Evolutionary conservation across 2,888 invertebrate species (phyloP).

Genomic region (Hylaea fasciaria): DNA sequence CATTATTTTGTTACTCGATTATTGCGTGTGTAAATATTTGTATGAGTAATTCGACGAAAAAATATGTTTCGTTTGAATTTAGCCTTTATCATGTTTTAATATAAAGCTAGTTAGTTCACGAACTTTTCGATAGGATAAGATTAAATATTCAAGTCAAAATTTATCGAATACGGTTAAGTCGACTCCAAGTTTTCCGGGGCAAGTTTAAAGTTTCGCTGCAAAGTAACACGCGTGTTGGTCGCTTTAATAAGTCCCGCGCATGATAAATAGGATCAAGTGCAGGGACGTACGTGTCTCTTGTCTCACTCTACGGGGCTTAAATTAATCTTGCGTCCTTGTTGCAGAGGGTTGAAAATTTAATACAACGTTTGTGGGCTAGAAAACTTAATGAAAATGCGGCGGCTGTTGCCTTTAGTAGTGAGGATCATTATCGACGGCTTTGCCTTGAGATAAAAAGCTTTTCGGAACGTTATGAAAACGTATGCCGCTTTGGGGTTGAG

Average conservation of each 20-base stretch:
- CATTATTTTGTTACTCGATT: conserved; percentile 43
- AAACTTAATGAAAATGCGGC: conserved; percentile 78
- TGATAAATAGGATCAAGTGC: conserved; percentile 82
- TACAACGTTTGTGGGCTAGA: conserved; percentile 66
- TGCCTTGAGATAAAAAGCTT: conserved; percentile 72
- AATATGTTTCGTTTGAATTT: conserved; percentile 2
- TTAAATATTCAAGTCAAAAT: conserved; percentile 27
- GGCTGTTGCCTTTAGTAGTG: conserved; percentile 62
- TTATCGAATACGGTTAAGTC: conserved; percentile 42
- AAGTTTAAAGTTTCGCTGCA: conserved; percentile 68
- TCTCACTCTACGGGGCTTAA: conserved; percentile 52
- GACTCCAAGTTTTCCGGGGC: conserved; percentile 60
- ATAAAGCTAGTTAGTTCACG: neutral
- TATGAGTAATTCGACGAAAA: conserved; percentile 9
- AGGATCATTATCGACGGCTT: conserved; percentile 79
- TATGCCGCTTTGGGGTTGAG: conserved; percentile 70
- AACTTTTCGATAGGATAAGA: conserved; percentile 19
- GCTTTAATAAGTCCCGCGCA: conserved; percentile 80
- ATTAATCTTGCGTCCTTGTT: conserved; percentile 54
- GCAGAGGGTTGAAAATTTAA: conserved; percentile 63
- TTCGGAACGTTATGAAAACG: conserved; percentile 68
- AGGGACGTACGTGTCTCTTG: conserved; percentile 53
- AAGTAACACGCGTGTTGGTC: conserved; percentile 74
- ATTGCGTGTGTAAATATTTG: conserved; percentile 45
- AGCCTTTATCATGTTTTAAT: too few relatives aligned